Conservation (phyloP, 2,113 vertebrate species). For the Nicator chloris region DNA sequence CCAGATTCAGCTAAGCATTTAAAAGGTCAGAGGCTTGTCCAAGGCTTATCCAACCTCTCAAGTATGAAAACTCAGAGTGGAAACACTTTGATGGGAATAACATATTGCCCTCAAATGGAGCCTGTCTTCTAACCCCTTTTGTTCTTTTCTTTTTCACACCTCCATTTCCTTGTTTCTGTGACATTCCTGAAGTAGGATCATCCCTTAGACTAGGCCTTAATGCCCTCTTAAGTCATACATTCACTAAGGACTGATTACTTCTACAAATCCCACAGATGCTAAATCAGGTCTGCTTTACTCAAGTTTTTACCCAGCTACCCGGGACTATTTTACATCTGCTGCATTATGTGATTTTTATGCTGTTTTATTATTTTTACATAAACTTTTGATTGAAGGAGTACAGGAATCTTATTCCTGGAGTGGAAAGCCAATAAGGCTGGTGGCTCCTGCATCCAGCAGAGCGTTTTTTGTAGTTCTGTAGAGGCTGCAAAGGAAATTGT, state of each 20-base stretch:
- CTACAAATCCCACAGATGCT: background rate
- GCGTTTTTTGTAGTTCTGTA: constrained; percentile 5
- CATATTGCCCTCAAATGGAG: background rate
- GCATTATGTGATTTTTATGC: background rate
- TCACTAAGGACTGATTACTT: background rate
- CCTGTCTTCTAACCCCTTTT: background rate
- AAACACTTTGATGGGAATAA: constrained; percentile 43
- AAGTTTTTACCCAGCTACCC: background rate
- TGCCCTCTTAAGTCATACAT: background rate
- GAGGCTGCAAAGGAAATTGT: constrained; percentile 47
- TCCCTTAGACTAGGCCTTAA: background rate
- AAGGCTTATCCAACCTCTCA: constrained; percentile 29
- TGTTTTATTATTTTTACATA: constrained; percentile 27
- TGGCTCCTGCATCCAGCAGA: background rate
- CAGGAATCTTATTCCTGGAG: background rate
- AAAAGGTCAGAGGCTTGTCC: constrained; percentile 33
- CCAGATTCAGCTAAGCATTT: constrained; percentile 19
- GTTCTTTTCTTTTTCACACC: background rate
- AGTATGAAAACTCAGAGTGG: constrained; percentile 21
- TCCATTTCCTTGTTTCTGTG: background rate
- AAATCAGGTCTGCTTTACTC: background rate
- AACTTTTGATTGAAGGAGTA: background rate
- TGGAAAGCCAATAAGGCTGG: constrained; percentile 20
- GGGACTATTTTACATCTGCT: background rate
- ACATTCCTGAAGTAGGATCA: background rate